Evolutionary conservation across 1,140 invertebrate species (phyloP).

Genomic region (Diabrotica virgifera): DNA sequence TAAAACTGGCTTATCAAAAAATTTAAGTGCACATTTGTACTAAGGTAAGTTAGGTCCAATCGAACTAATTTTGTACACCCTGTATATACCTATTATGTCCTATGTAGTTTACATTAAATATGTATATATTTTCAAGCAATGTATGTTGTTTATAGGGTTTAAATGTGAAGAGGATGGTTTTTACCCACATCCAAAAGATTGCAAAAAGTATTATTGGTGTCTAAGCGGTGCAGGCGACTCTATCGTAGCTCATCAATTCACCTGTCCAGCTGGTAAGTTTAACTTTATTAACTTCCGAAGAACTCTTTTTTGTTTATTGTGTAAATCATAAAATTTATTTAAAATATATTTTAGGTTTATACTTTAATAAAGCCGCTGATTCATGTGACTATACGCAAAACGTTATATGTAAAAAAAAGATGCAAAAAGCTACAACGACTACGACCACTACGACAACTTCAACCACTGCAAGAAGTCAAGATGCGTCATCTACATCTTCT

Average conservation of each 20-base stretch:
- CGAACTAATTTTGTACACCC: too few species aligned
- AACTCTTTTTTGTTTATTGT: too few species aligned
- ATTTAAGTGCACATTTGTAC: too few species aligned
- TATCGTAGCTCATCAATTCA: conserved; percentile 89
- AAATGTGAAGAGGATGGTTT: conserved; percentile 93
- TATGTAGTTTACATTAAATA: too few species aligned
- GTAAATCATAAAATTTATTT: neutral
- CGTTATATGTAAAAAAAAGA: conserved; percentile 70
- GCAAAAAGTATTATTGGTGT: conserved; percentile 95
- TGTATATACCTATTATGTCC: too few species aligned
- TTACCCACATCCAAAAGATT: conserved; percentile 88
- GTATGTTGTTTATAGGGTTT: conserved; percentile 61
- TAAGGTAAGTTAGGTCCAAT: too few species aligned
- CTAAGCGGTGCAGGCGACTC: conserved; percentile 83
- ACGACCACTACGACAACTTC: conserved; percentile 52
- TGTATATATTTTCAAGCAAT: too few species aligned
- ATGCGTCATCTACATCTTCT: conserved; percentile 42
- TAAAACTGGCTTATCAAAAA: too few species aligned
- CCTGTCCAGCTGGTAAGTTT: conserved; percentile 78
- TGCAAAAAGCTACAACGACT: conserved; percentile 50
- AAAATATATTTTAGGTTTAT: conserved; percentile 60
- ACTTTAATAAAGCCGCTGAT: conserved; percentile 87
- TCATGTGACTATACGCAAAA: conserved; percentile 90
- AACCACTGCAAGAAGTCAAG: conserved; percentile 49
- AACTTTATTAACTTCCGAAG: too few species aligned